A percentile compares a stretch with the other conserved stretches of the same genome.
These are phyloP conservation scores for Argyrosomus regius DNA, from an alignment of 2,797 vertebrate genomes.

Conservation along the genomic window DNA sequence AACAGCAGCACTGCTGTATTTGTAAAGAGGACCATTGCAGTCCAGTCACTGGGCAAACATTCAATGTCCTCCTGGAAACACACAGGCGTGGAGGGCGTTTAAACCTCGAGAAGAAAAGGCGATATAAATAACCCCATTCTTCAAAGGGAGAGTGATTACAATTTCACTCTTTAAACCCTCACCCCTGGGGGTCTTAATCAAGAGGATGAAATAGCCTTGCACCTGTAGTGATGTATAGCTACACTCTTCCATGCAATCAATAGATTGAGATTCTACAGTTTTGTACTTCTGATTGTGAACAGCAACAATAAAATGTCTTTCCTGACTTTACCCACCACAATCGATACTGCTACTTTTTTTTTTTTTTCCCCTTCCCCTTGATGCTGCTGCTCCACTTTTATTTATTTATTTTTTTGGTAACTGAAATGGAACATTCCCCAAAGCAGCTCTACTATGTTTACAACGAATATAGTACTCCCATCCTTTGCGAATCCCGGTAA, in stretches of 20 bases:
- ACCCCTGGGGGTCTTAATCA: constrained; percentile 68
- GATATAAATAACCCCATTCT: constrained; percentile 54
- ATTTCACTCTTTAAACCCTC: constrained; percentile 60
- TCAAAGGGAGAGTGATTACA: constrained; percentile 64
- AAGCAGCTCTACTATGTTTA: constrained; percentile 3
- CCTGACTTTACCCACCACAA: constrained; percentile 32
- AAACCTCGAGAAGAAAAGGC: constrained; percentile 7
- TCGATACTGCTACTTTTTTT: constrained; percentile 32
- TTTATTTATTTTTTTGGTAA: neutral
- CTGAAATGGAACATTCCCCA: constrained; percentile 12
- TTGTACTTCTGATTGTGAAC: constrained; percentile 70
- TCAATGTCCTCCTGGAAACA: constrained; percentile 17
- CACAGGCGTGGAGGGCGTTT: constrained; percentile 3
- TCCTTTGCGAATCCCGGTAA: neutral
- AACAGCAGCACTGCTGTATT: neutral
- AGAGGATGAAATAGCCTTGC: constrained; percentile 57
- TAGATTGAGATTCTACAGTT: constrained; percentile 62
- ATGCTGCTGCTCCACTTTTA: constrained; percentile 1
- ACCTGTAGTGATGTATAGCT: constrained; percentile 67
- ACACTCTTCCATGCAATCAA: constrained; percentile 62
- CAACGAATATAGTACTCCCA: neutral
- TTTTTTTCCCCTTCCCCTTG: too few species aligned
- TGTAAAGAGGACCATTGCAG: neutral
- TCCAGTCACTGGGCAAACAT: constrained; percentile 12
- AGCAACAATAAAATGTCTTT: constrained; percentile 53